Evolutionary conservation across 2,797 vertebrate genomes (phyloP).

Genomic region (Artibeus lituratus): DNA sequence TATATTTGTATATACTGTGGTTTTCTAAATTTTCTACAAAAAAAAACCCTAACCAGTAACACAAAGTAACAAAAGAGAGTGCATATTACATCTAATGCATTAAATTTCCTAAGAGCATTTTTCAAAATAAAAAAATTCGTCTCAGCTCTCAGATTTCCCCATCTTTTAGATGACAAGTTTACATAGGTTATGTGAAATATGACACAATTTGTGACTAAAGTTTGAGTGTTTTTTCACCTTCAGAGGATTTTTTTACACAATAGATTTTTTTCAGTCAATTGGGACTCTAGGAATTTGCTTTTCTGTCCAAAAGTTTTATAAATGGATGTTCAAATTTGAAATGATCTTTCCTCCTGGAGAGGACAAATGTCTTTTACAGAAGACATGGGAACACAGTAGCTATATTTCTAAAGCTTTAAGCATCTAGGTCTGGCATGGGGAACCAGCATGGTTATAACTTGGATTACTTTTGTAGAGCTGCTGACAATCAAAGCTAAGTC

Average conservation of each 20-base stretch:
- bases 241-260: neutral
- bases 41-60: neutral
- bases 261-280: neutral
- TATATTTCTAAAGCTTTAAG: neutral
- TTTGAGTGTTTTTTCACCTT: constrained; percentile 45
- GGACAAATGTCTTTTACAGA: neutral
- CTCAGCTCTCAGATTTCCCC: neutral
- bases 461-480: neutral
- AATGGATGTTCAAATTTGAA: constrained; percentile 23
- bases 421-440: neutral
- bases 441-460: neutral
- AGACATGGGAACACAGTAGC: neutral
- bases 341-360: constrained; percentile 3
- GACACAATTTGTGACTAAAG: neutral
- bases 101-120: neutral
- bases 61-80: neutral
- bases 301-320: constrained; percentile 4
- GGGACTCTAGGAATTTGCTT: neutral
- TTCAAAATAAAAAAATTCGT: neutral
- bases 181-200: constrained; percentile 32
- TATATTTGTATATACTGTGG: neutral
- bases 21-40: constrained; percentile 42
- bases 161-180: neutral
- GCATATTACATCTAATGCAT: neutral
- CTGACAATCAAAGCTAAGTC: neutral